A percentile compares a stretch with the other conserved stretches of the same genome.
Evolutionary conservation across 2,888 invertebrate genomes (phyloP).

Genomic region (Hipparchia semele): DNA sequence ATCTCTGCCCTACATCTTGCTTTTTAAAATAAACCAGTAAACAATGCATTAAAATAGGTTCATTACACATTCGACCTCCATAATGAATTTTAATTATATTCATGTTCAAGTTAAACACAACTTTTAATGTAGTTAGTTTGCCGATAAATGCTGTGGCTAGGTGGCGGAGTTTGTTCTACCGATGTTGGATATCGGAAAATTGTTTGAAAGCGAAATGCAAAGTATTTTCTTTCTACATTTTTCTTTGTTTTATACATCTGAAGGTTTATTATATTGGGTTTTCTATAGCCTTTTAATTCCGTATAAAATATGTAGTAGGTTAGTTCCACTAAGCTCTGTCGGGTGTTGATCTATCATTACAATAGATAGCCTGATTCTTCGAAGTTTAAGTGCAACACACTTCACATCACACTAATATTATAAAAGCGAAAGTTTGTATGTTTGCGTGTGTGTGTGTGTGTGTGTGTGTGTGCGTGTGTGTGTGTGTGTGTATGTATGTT

Average conservation of each 20-base stretch:
- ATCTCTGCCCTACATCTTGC: neutral
- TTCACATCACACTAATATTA: too few species aligned
- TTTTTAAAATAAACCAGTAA: neutral
- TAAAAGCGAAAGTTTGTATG: too few species aligned
- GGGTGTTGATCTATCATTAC: too few species aligned
- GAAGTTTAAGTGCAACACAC: too few species aligned
- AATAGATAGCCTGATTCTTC: too few species aligned
- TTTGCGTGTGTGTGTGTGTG: too few species aligned
- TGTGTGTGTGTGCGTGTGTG: too few species aligned
- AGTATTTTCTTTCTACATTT: conserved; percentile 9
- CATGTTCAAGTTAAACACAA: conserved; percentile 3
- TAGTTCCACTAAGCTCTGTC: too few species aligned
- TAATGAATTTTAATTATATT: conserved; percentile 7
- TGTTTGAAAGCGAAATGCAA: conserved; percentile 7
- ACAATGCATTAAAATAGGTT: neutral
- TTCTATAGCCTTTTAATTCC: too few species aligned
- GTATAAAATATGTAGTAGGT: too few species aligned
- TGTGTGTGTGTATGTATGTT: too few species aligned
- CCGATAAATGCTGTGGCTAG: conserved; percentile 22
- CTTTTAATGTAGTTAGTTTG: conserved; percentile 26
- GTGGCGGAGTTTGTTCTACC: conserved; percentile 22
- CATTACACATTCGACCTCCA: neutral
- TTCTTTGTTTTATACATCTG: neutral
- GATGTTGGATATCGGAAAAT: conserved; percentile 15
- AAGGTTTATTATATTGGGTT: neutral